Evolutionary conservation across 2,888 invertebrate genomes (phyloP).

Genomic region (Leucoma salicis): DNA sequence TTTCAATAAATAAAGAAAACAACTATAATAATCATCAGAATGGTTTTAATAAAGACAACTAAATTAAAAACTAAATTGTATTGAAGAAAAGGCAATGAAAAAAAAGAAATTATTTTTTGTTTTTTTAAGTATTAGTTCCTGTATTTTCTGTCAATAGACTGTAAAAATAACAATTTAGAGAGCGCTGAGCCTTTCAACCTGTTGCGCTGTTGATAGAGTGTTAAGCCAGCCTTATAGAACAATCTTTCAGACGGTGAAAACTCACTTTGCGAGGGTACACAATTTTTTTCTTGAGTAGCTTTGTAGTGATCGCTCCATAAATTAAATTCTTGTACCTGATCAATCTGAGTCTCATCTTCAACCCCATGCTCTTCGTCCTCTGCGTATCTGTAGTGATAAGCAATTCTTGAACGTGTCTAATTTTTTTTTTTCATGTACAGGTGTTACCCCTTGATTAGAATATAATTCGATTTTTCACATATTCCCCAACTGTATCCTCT

Average conservation of each 20-base stretch:
- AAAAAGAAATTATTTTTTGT: too few relatives aligned
- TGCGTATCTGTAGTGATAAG: not conserved
- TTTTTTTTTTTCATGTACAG: too few relatives aligned
- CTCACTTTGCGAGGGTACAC: not conserved
- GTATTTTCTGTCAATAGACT: not conserved
- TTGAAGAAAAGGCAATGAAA: too few relatives aligned
- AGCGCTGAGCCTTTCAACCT: not conserved
- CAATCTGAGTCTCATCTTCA: not conserved
- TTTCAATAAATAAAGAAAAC: too few relatives aligned
- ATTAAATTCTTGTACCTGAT: slow-evolving; percentile 2
- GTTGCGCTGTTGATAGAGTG: not conserved
- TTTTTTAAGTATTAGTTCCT: too few relatives aligned
- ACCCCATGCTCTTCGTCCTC: not conserved
- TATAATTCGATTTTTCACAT: too few relatives aligned
- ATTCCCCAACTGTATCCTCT: too few relatives aligned
- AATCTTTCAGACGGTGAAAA: not conserved
- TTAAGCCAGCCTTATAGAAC: not conserved
- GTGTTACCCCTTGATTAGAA: too few relatives aligned
- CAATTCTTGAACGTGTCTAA: not conserved
- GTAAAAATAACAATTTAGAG: not conserved
- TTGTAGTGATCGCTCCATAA: slow-evolving; percentile 1
- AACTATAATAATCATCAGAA: too few relatives aligned
- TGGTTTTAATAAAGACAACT: too few relatives aligned
- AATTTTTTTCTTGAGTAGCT: not conserved
- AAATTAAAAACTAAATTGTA: too few relatives aligned